Conservation (phyloP, 2,113 vertebrate species). For the Coturnix japonica region DNA sequence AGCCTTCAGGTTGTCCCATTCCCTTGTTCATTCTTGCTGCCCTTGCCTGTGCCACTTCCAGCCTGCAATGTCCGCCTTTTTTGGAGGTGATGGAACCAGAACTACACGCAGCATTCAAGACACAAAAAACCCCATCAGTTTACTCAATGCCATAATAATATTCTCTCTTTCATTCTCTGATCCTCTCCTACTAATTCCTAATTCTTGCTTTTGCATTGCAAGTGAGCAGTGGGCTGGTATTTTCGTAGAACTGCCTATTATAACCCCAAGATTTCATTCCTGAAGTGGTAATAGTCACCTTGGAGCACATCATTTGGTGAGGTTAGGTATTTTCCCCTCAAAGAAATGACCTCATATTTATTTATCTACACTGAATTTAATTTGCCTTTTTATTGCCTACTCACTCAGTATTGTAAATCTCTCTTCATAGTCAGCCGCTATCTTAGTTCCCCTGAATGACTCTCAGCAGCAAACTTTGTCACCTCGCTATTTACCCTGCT, state of each 20-base stretch:
- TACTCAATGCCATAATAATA: neutral
- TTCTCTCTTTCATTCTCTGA: neutral
- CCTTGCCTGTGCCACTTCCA: neutral
- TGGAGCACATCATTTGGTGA: neutral
- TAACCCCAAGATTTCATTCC: constrained; percentile 13
- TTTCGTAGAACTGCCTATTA: constrained; percentile 10
- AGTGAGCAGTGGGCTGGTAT: neutral
- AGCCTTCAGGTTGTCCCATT: neutral
- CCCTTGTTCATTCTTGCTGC: neutral
- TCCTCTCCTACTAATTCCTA: constrained; percentile 5
- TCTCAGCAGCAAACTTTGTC: constrained; percentile 33
- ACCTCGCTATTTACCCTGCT: constrained; percentile 49
- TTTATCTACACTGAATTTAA: constrained; percentile 4
- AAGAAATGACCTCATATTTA: neutral
- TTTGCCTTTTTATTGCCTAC: constrained; percentile 25
- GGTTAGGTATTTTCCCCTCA: neutral
- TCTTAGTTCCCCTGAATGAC: neutral
- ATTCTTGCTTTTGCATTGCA: neutral
- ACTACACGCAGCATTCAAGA: neutral
- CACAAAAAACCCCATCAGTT: neutral
- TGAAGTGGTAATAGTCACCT: neutral
- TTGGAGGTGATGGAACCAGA: neutral
- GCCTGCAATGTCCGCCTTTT: neutral
- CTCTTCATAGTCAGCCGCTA: neutral
- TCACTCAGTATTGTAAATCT: neutral